Conservation (phyloP, 2,113 vertebrate genomes). For the Sceloporus undulatus region DNA sequence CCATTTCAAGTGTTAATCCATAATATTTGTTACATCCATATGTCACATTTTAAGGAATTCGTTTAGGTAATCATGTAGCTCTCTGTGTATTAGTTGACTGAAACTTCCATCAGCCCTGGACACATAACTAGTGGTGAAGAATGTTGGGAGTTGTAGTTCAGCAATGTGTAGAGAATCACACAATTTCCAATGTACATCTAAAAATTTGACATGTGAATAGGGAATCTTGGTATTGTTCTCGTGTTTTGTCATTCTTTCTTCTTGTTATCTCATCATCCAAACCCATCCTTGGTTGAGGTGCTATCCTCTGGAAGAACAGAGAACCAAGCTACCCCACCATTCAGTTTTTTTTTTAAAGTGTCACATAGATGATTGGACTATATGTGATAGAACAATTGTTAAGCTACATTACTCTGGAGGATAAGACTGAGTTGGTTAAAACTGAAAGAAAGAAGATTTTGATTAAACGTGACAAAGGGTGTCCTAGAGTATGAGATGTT, state of each 20-base stretch:
- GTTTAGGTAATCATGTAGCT: no score
- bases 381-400: no score
- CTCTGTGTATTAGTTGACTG: no score
- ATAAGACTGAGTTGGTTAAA: background rate
- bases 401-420: background rate
- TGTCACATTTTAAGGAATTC: background rate
- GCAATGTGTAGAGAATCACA: no score
- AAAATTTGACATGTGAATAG: background rate
- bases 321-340: background rate
- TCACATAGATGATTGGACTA: no score
- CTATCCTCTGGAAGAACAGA: background rate
- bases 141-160: no score
- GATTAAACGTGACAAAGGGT: background rate
- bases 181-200: background rate
- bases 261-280: background rate
- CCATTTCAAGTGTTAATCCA: background rate
- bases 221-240: background rate
- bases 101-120: no score
- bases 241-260: background rate
- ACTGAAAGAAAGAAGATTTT: background rate
- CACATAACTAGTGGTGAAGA: no score
- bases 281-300: background rate
- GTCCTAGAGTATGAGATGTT: no score
- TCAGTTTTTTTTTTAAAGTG: background rate
- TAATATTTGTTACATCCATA: background rate